Conservation (phyloP, 2,888 invertebrate species). For the Philereme transversata region DNA sequence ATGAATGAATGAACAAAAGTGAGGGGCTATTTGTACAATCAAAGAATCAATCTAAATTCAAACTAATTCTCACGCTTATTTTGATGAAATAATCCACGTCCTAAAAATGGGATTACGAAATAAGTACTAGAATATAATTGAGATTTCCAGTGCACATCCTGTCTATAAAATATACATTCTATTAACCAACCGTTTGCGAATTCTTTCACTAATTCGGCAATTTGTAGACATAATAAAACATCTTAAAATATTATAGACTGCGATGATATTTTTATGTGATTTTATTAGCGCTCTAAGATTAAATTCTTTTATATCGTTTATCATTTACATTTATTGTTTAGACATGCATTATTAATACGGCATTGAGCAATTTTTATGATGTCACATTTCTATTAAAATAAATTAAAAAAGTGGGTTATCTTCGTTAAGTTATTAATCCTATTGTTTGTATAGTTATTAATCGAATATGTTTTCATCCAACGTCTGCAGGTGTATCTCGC, state of each 20-base stretch:
- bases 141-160: constrained; percentile 26
- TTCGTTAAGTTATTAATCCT: constrained; percentile 22
- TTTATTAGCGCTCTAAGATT: constrained; percentile 39
- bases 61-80: no score
- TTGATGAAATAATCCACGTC: not conserved
- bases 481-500: no score
- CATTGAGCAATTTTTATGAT: constrained; percentile 31
- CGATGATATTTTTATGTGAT: constrained; percentile 38
- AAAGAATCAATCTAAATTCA: no score
- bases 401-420: constrained; percentile 25
- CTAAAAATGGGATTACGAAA: not conserved
- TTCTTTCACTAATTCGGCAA: constrained; percentile 40
- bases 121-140: not conserved
- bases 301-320: constrained; percentile 32
- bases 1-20: no score
- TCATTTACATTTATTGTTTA: constrained; percentile 26
- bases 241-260: constrained; percentile 32
- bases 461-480: constrained; percentile 7
- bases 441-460: constrained; percentile 9
- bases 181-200: constrained; percentile 28
- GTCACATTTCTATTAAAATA: constrained; percentile 29
- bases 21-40: no score
- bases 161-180: constrained; percentile 23
- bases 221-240: constrained; percentile 37
- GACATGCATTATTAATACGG: constrained; percentile 19